Base-by-base conservation (phyloP, 2,797 vertebrate species). In the Enteromius treurensis region DNA sequence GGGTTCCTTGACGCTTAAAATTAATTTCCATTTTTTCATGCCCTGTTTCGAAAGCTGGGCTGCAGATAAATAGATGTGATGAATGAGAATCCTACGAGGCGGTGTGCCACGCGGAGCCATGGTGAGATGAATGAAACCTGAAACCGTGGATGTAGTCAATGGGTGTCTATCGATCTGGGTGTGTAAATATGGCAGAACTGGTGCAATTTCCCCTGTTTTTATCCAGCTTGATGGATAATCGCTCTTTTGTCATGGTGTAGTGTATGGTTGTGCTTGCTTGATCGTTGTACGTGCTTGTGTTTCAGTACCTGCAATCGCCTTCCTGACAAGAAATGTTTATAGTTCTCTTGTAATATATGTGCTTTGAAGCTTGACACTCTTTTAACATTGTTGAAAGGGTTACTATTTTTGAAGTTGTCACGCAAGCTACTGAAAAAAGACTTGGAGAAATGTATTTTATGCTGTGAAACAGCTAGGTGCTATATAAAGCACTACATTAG, bases 1-100 rank as follows among this genome's bases (percentile, higher is more conserved):
- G 92, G 89, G 88, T 93, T 94, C 88, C 88, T 91, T 93, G 90
- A 92, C 88, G 88, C 92, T 91, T 92, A 86, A 92, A 94, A 94
- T 94, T 90, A 91, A 94, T 92, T 94, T 86, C 78, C 49, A 89
- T 84, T 91, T 91, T 90, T 90, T 93, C 90, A 92, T 89, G 91
- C 91, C 84, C 88, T 81, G 86, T 90, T 3, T 91, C 91, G 82
- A 91, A 90, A 90, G 85, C 86, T 78, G 86, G 71, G 86, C 71
- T 83, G 78, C 71, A 89, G 91, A 93, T 93, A 91, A 92, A 91
- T 91, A 87, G 89, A 90, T 86, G 68, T 90, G 89, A 89, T 89
- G 89, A 92, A 90, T 89, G 86, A 82, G 62, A 71, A 77, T 53
- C 21, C 49, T 67, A 58, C 7, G 15, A 79, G 42, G 77, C 2